A percentile compares a stretch with the other conserved stretches of the same genome.
These are phyloP conservation scores for Cryptoprocta ferox DNA, from an alignment of 2,797 vertebrate species.

Conservation along the genomic window DNA sequence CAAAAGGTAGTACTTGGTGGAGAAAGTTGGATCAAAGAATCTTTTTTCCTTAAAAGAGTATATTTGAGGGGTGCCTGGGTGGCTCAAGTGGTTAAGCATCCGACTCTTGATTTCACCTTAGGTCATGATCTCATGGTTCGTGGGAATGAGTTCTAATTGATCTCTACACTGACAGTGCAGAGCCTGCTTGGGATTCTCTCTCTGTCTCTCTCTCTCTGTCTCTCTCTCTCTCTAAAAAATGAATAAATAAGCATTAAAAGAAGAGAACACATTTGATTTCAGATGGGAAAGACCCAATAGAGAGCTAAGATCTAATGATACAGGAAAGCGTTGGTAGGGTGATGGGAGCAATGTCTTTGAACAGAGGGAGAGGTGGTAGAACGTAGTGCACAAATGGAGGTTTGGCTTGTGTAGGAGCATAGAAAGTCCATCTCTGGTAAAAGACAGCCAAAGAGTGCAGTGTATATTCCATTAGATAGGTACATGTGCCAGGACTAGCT, in stretches of 20 bases:
- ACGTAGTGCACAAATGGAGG: neutral
- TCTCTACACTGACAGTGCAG: no score
- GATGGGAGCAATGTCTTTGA: neutral
- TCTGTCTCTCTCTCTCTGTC: no score
- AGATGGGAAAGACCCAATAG: neutral
- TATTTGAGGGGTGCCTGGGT: no score
- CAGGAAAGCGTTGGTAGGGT: neutral
- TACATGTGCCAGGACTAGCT: neutral
- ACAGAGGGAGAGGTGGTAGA: neutral
- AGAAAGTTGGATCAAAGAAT: neutral
- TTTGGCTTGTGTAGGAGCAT: neutral
- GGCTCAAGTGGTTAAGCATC: no score
- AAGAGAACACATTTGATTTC: neutral
- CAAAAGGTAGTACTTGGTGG: neutral
- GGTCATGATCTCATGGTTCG: no score
- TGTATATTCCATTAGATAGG: neutral
- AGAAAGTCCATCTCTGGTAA: neutral
- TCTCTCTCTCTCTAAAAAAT: no score
- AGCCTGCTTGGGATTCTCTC: no score
- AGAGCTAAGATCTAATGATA: neutral
- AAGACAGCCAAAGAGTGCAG: neutral
- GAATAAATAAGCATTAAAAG: no score
- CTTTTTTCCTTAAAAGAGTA: neutral
- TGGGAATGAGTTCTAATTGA: no score
- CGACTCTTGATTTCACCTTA: no score